These are phyloP conservation scores for Cordilura impudica DNA, from an alignment of 2,888 invertebrate genomes.

Conservation along the genomic window DNA sequence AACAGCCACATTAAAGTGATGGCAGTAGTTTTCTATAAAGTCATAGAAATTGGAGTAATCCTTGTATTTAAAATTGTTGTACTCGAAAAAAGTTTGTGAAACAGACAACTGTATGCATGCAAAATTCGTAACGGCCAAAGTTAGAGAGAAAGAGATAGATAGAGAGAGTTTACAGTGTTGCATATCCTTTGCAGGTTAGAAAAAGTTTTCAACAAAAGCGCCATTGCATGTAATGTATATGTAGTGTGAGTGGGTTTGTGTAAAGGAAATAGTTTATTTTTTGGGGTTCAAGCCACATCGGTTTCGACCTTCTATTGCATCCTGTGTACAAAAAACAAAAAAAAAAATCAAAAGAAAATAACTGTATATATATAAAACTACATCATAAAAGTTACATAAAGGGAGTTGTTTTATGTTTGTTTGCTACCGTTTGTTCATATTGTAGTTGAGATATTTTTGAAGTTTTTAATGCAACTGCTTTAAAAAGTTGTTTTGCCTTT, in stretches of 20 bases:
- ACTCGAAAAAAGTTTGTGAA: conserved; percentile 42
- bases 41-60: conserved; percentile 32
- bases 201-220: conserved; percentile 34
- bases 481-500: conserved; percentile 47
- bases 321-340: neutral
- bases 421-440: conserved; percentile 13
- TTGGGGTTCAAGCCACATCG: conserved; percentile 47
- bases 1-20: neutral
- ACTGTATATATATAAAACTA: too few species aligned
- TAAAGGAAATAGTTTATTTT: conserved; percentile 8
- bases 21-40: neutral
- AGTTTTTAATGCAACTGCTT: conserved; percentile 20
- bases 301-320: conserved; percentile 33
- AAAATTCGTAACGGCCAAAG: conserved; percentile 49
- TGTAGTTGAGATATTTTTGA: conserved; percentile 14
- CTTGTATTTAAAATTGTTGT: conserved; percentile 54
- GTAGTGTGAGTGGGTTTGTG: neutral
- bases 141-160: too few species aligned
- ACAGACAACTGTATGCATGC: conserved; percentile 54
- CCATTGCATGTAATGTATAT: conserved; percentile 35
- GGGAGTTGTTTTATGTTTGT: neutral
- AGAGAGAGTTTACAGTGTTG: conserved; percentile 35
- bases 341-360: too few species aligned
- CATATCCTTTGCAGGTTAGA: conserved; percentile 49
- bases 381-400: conserved; percentile 20